Percentiles rank a stretch among this genome's conserved stretches.
phyloP scores from a whole-genome alignment of 2,797 vertebrate genomes.

The Malacoraja senta region DNA sequence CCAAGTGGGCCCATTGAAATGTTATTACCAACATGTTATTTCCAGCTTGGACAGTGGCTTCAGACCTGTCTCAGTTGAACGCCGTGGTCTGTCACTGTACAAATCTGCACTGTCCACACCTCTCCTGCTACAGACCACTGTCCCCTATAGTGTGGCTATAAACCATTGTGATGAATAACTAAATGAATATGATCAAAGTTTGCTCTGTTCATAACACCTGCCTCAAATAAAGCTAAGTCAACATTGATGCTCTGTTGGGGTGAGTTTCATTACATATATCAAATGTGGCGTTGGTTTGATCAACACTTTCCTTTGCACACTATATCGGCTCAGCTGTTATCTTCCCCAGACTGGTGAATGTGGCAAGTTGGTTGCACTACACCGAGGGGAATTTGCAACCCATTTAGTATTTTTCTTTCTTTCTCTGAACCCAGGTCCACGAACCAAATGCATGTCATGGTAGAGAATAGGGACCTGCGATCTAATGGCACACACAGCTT shows the following conservation, averaged over 20 bases:
- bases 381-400: not conserved
- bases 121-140: not conserved
- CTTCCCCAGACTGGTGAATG: not conserved
- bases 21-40: not conserved
- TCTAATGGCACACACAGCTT: not conserved
- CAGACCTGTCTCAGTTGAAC: not conserved
- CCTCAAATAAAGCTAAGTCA: not conserved
- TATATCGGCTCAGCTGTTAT: not conserved
- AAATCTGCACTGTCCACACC: not conserved
- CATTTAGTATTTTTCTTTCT: not conserved
- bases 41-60: not conserved
- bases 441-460: not conserved
- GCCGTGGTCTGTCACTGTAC: not conserved
- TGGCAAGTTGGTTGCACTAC: not conserved
- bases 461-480: not conserved
- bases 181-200: constrained; percentile 14
- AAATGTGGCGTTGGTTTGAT: not conserved
- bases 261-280: not conserved
- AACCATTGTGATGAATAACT: constrained; percentile 12
- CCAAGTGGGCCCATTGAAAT: not conserved
- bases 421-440: not conserved
- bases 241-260: not conserved
- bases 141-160: not conserved
- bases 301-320: not conserved
- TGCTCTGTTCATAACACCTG: not conserved